phyloP scores from a whole-genome alignment of 2,113 vertebrate genomes.

The Podarcis raffonei region DNA sequence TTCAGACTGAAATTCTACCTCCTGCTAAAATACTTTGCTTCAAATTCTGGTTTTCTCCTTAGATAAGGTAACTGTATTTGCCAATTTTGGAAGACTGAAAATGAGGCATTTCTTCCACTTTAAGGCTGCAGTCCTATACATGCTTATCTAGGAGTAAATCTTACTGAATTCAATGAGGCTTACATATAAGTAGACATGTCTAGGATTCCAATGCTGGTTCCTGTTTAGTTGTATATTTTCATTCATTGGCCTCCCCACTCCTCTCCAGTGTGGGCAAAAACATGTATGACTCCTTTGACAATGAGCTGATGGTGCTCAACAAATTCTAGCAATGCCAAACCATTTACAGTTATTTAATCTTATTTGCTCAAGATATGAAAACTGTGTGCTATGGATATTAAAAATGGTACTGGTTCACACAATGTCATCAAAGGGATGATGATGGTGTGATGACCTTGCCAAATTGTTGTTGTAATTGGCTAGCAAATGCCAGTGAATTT shows the following conservation, averaged over 20 bases:
- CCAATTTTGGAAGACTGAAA: not conserved
- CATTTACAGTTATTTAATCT: constrained; percentile 29
- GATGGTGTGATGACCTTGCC: too few relatives aligned
- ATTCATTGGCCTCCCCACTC: constrained; percentile 36
- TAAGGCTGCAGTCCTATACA: not conserved
- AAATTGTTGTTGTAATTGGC: too few relatives aligned
- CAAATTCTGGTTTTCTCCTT: not conserved
- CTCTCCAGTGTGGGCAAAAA: constrained; percentile 5
- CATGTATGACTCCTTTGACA: constrained; percentile 31
- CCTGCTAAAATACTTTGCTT: not conserved
- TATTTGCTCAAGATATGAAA: not conserved
- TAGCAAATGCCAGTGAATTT: too few relatives aligned
- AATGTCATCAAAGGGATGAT: too few relatives aligned
- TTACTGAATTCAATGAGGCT: not conserved
- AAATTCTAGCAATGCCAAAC: constrained; percentile 18
- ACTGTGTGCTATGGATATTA: too few relatives aligned
- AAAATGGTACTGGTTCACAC: too few relatives aligned
- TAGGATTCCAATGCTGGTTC: constrained; percentile 27
- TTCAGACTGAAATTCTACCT: not conserved
- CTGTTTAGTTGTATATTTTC: constrained; percentile 21
- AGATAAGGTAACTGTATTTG: not conserved
- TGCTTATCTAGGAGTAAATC: too few relatives aligned
- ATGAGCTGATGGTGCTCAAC: constrained; percentile 37
- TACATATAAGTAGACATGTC: not conserved
- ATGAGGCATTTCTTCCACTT: not conserved